Conservation (phyloP, 2,888 invertebrate species). For the Eristalis intricaria region DNA sequence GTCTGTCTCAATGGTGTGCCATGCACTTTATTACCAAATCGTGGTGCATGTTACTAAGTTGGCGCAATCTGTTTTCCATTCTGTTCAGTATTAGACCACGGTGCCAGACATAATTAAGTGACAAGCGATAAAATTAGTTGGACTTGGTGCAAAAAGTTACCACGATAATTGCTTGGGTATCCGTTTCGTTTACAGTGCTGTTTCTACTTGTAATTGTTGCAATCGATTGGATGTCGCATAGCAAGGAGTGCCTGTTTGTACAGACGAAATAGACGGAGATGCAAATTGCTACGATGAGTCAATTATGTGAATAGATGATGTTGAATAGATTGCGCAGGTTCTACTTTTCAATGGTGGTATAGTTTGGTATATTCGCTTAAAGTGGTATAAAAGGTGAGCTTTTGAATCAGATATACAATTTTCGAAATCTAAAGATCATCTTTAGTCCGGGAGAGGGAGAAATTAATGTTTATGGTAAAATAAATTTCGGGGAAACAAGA, state of each 20-base stretch:
- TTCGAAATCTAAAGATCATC: too few species aligned
- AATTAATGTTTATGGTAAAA: too few species aligned
- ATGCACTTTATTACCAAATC: conserved; percentile 55
- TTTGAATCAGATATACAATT: too few species aligned
- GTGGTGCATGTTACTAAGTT: conserved; percentile 21
- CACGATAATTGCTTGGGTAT: conserved; percentile 52
- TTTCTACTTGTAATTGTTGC: conserved; percentile 34
- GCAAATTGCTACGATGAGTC: conserved; percentile 29
- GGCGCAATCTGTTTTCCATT: conserved; percentile 26
- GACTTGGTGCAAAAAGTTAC: conserved; percentile 7
- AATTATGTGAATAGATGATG: conserved; percentile 23
- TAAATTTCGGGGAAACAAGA: too few species aligned
- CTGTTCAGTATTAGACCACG: conserved; percentile 16
- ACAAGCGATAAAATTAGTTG: conserved; percentile 67
- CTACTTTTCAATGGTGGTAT: too few species aligned
- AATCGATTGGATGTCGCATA: conserved; percentile 36
- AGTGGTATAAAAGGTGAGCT: too few species aligned
- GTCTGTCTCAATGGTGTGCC: conserved; percentile 39
- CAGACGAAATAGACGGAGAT: not conserved
- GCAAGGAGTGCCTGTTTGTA: conserved; percentile 1
- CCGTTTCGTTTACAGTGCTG: conserved; percentile 28
- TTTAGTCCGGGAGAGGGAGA: too few species aligned
- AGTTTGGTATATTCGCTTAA: too few species aligned
- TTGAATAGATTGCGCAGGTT: not conserved
- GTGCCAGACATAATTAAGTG: conserved; percentile 57